phyloP scores from a whole-genome alignment of 2,113 vertebrate genomes.

The Noturus placidus region DNA sequence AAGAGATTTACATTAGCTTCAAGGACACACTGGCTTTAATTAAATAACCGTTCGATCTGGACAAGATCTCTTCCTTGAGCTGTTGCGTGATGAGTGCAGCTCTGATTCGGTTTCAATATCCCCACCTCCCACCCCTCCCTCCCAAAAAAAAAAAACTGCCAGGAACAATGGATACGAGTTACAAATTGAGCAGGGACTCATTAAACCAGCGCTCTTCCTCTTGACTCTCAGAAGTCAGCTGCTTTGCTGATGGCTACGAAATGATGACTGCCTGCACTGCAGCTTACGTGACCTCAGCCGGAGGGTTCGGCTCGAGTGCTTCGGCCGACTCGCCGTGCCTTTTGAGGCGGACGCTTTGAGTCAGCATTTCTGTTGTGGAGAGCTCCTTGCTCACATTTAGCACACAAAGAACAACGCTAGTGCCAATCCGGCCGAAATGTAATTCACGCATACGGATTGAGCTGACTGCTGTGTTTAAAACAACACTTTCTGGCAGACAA shows the following conservation, averaged over 20 bases:
- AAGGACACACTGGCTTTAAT: background rate
- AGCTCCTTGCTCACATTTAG: constrained; percentile 18
- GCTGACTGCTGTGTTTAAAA: constrained; percentile 10
- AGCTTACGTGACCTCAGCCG: constrained; percentile 21
- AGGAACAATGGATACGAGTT: constrained; percentile 3
- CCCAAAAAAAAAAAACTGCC: background rate
- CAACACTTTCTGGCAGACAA: constrained; percentile 24
- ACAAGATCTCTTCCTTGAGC: background rate
- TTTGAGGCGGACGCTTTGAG: background rate
- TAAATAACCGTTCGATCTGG: background rate
- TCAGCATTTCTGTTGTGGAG: constrained; percentile 27
- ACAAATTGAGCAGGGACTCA: constrained; percentile 42
- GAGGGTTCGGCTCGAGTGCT: background rate
- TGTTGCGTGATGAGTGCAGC: background rate
- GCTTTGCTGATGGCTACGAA: constrained; percentile 40
- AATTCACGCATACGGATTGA: background rate
- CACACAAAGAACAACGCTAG: constrained; percentile 1
- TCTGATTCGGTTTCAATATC: background rate
- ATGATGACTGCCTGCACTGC: constrained; percentile 32
- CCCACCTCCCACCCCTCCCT: too few relatives aligned
- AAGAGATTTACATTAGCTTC: background rate
- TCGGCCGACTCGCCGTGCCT: constrained; percentile 3
- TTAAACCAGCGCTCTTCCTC: constrained; percentile 34
- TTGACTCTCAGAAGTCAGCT: constrained; percentile 12
- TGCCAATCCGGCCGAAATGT: constrained; percentile 17